These are phyloP conservation scores for Crocuta crocuta DNA, from an alignment of 2,113 vertebrate species.

Conservation along the genomic window DNA sequence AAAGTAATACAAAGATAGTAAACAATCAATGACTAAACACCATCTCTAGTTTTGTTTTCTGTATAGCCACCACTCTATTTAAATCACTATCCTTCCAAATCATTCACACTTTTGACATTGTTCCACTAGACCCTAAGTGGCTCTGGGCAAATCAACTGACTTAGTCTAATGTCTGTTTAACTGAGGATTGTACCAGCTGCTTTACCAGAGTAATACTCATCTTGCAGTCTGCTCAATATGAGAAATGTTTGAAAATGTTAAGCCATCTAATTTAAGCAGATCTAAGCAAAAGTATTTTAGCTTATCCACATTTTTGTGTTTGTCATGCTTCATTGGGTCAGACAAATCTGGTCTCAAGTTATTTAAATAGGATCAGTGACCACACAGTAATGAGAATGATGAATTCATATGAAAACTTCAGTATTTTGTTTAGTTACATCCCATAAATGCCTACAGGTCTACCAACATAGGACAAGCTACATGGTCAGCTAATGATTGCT, in stretches of 20 bases:
- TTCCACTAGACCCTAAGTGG: not conserved
- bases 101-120: not conserved
- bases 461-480: not conserved
- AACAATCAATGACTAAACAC: not conserved
- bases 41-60: not conserved
- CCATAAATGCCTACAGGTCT: not conserved
- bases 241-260: constrained; percentile 59
- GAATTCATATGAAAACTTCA: not conserved
- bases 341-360: constrained; percentile 53
- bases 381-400: constrained; percentile 31
- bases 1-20: constrained; percentile 12
- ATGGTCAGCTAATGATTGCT: not conserved
- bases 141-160: constrained; percentile 28
- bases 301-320: constrained; percentile 45
- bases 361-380: constrained; percentile 54
- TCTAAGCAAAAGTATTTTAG: constrained; percentile 53
- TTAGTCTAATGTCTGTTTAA: constrained; percentile 27
- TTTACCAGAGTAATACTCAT: not conserved
- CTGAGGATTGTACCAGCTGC: not conserved
- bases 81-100: constrained; percentile 15
- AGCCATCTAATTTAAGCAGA: constrained; percentile 54
- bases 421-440: constrained; percentile 48
- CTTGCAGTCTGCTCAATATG: not conserved
- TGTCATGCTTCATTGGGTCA: constrained; percentile 32
- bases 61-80: not conserved